phyloP scores from a whole-genome alignment of 2,888 invertebrate species.

The Melikaiella ostensackeni region DNA sequence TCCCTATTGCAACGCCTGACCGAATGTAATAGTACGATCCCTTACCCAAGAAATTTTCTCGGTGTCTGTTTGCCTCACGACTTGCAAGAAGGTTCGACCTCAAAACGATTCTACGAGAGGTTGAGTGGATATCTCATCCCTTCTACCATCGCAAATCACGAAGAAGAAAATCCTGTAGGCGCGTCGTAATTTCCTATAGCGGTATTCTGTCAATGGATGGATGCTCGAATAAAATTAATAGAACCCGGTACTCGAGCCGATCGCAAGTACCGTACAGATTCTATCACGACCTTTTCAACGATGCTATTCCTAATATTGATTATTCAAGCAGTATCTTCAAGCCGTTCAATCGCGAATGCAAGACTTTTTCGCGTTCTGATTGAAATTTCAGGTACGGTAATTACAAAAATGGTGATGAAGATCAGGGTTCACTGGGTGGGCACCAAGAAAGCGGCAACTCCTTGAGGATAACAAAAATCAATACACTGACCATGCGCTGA shows the following conservation, averaged over 20 bases:
- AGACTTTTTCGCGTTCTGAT: background rate
- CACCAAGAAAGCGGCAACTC: too few relatives aligned
- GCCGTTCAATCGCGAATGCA: too few relatives aligned
- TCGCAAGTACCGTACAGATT: conserved; percentile 33
- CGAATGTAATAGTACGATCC: conserved; percentile 37
- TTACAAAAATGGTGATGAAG: too few relatives aligned
- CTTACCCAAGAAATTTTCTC: conserved; percentile 34
- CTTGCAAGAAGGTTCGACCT: conserved; percentile 20
- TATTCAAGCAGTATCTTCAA: conserved; percentile 17
- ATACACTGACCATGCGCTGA: too few relatives aligned
- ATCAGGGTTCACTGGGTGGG: too few relatives aligned
- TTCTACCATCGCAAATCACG: conserved; percentile 16
- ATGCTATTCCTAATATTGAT: conserved; percentile 32
- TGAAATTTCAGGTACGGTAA: background rate
- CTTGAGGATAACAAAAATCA: too few relatives aligned
- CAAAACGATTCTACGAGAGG: conserved; percentile 13
- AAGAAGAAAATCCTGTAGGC: conserved; percentile 38
- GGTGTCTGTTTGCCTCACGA: conserved; percentile 25
- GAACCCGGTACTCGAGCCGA: conserved; percentile 28
- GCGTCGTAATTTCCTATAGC: conserved; percentile 47
- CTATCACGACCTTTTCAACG: conserved; percentile 38
- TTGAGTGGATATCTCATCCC: conserved; percentile 18
- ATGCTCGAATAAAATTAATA: conserved; percentile 41
- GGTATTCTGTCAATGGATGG: conserved; percentile 40
- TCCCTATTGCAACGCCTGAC: conserved; percentile 29